Base-by-base conservation (phyloP, 2,888 invertebrate species). In the Eupithecia centaureata region DNA sequence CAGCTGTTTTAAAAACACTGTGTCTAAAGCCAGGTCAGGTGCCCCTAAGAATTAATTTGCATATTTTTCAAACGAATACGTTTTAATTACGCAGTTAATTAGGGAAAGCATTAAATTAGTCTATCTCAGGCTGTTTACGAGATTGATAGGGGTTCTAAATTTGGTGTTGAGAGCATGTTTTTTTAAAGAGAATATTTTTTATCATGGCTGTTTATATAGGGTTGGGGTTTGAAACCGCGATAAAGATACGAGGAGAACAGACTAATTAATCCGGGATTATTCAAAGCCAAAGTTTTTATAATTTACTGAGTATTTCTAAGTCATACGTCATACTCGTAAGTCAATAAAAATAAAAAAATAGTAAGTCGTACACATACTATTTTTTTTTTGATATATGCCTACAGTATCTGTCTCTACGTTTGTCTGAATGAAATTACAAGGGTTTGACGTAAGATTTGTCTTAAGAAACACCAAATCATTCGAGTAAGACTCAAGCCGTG, bases 41-140 rank as follows among this genome's bases (percentile, higher is more conserved):
- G 61, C 30, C 51, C 62, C 47, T 47, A 54, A 56, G 62, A 66
- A 54, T 64, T 63, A 70, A 73, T 73, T 72, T 67, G 65, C 73
- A 74, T 70, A 72, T 71, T 73, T 74, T 74, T 68, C 67, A 71
- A 61, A 47, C 58, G 64, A 70, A 73, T 70, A 70, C 67, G 62
- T 68, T 74, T 72, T 63, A 71, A 70, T 73, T 61, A 62, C 33
- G 57, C 70, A 28, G 54, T 69, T 72, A 70, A 73, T 70, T 72
- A 71, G 61, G 54, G 58, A 63, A 68, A 57, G 61, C 59, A 59
- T 69, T 68, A 65, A 71, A 71, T 68, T 65, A 68, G 61, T 27
- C 63, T 60, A 54, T 60, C 62, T 33, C 35, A 47, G 59, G 47
- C 62, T 33, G 32, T 35, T 66, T 5, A 22, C 10, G 25, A 61